Base-by-base conservation (phyloP, 2,113 vertebrate genomes). In the Emydura subglobosa region DNA sequence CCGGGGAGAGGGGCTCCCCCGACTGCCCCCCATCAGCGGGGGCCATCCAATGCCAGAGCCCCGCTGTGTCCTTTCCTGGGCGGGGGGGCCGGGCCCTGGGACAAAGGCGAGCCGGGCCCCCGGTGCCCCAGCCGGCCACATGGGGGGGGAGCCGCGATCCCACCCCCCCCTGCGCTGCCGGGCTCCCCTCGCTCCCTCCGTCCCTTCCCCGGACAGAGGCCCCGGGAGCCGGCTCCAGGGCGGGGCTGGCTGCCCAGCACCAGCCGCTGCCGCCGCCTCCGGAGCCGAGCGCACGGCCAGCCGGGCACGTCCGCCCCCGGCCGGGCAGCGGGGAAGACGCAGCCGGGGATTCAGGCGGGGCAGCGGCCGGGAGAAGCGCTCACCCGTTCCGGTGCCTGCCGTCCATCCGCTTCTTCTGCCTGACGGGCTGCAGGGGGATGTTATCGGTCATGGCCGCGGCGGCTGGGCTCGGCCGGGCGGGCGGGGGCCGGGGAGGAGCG, bases 371-470 rank as follows among this genome's bases (percentile, higher is more conserved):
- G 50, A 14, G 22, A 51, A 80, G 79, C 42, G 91, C 99, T 99
- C 98, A 99, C 99, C 99, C 99, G 90, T 98, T 96, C 90, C 98
- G 98, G 95, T 99, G 98, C 97, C 99, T 99, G 97, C 97, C 98
- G 98, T 99, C 99, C 97, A 99, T 98, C 95, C 99, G 98, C 91
- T 99, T 99, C 97, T 98, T 99, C 94, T 99, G 98, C 96, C 99
- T 98, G 90, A 99, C 99, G 47, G 99, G 99, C 96, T 99, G 99
- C 89, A 99, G 96, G 24, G 99, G 99, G 95, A 99, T 99, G 95
- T 98, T 99, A 97, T 99, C 99, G 95, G 98, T 98, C 99, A 99
- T 99, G 98, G 98, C 98, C 97, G 98, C 98, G 81, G 98, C 97
- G 92, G 92, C 88, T 76, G 78, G 84, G 96, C 95, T 98, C 98